These are phyloP conservation scores for Uloborus diversus DNA, from an alignment of 1,140 invertebrate species.

Conservation along the genomic window DNA sequence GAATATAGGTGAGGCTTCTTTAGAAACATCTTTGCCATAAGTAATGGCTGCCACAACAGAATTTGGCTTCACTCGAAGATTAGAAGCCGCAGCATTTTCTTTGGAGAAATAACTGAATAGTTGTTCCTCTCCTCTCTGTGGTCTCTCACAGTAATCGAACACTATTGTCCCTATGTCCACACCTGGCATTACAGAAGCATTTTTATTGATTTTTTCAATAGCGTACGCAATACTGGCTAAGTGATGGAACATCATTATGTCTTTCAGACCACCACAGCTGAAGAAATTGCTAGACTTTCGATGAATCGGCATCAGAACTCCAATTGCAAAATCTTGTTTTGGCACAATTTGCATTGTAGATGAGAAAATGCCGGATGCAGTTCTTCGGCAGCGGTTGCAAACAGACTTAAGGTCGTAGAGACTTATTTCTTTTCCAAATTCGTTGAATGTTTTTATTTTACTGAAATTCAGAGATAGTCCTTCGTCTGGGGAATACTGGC, in stretches of 20 bases:
- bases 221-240: slow-evolving; percentile 60
- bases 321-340: slow-evolving; percentile 59
- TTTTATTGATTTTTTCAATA: slow-evolving; percentile 60
- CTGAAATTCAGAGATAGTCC: slow-evolving; percentile 58
- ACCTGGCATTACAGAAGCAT: slow-evolving; percentile 57
- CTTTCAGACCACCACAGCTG: slow-evolving; percentile 59
- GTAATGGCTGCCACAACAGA: slow-evolving; percentile 50
- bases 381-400: slow-evolving; percentile 52
- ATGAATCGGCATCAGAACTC: slow-evolving; percentile 60
- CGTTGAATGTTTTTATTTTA: slow-evolving; percentile 58
- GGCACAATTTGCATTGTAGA: slow-evolving; percentile 58
- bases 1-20: slow-evolving; percentile 35
- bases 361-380: neutral
- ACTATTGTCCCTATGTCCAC: slow-evolving; percentile 61
- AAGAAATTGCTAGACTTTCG: slow-evolving; percentile 59
- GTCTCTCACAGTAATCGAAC: slow-evolving; percentile 61
- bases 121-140: slow-evolving; percentile 59
- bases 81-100: slow-evolving; percentile 39
- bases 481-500: slow-evolving; percentile 58
- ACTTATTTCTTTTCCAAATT: slow-evolving; percentile 54
- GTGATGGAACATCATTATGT: slow-evolving; percentile 60
- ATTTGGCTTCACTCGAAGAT: slow-evolving; percentile 23
- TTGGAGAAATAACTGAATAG: slow-evolving; percentile 64
- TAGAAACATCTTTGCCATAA: slow-evolving; percentile 31
- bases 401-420: slow-evolving; percentile 59